Evolutionary conservation across 1,140 invertebrate genomes (phyloP), one percentile per base, ranked within the genome.

Genomic region (Eciton burchellii): DNA sequence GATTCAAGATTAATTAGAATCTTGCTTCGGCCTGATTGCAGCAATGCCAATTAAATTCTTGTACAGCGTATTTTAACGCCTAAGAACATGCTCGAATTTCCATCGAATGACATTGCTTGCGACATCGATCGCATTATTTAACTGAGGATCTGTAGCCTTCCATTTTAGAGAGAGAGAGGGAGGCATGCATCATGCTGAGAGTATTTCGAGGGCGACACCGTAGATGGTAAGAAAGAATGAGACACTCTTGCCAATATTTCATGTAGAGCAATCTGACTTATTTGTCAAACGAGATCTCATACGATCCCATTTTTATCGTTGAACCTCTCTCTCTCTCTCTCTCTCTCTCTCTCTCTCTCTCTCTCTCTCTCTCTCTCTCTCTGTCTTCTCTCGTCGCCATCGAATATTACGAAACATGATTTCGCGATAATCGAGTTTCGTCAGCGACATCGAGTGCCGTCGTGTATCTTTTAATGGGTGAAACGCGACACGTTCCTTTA

Each of bases 161-260:
- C 21, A 3, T 68, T 79, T 79, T 8, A 26, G 21, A 79, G 41
- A 26, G 24, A 0, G 21, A 45, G 21, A 79, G 41, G 19, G 24
- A 0, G 21, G 29, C 14, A 16, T 21, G 24, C 35, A 16, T 62
- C 14, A 0, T 16, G 21, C 12, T 59, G 54, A 5, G 71, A 43
- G 21, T 21, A 5, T 72, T 54, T 52, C 62, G 16, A 54, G 24
- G 16, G 26, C 45, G n/a, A 52, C 49, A n/a, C 16, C 35, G 4
- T 54, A 56, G 19, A 83, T 60, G 54, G 43, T 9, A 35, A 24
- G 14, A n/a, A 26, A 66, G 59, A 14, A 52, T 8, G 1, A 11
- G 9, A 19, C 62, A 83, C 16, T 16, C 47, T 76, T 81, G 81
- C 87, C 87, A 84, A 90, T 90, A 85, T 88, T 85, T 70, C 57